Evolutionary conservation across 2,888 invertebrate genomes (phyloP).

Genomic region (Ceramica pisi): DNA sequence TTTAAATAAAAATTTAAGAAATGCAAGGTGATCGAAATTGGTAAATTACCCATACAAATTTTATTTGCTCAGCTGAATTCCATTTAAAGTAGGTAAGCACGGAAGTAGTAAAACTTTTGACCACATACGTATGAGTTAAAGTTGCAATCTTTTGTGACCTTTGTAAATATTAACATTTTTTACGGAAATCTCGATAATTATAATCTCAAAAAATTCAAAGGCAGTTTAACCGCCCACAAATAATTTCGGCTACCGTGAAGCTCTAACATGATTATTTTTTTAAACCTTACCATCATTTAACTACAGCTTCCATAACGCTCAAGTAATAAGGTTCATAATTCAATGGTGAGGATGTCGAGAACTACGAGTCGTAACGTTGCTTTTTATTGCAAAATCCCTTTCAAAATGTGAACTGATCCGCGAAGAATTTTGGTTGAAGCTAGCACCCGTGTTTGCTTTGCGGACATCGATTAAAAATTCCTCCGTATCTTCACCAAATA

Average conservation of each 20-base stretch:
- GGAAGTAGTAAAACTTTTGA: slow-evolving; percentile 51
- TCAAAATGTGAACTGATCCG: slow-evolving; percentile 85
- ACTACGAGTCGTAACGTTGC: slow-evolving; percentile 58
- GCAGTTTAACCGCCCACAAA: slow-evolving; percentile 79
- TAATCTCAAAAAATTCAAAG: slow-evolving; percentile 71
- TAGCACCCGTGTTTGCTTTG: slow-evolving; percentile 85
- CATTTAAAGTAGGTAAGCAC: neutral
- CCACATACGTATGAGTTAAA: slow-evolving; percentile 44
- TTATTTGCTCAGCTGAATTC: slow-evolving; percentile 58
- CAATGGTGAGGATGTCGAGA: neutral
- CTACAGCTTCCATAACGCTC: slow-evolving; percentile 51
- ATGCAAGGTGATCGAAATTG: neutral
- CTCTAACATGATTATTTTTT: slow-evolving; percentile 85
- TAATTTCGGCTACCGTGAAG: slow-evolving; percentile 84
- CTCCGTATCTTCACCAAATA: slow-evolving; percentile 79
- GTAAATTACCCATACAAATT: neutral
- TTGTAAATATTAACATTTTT: slow-evolving; percentile 50
- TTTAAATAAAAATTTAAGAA: neutral
- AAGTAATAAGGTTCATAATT: slow-evolving; percentile 62
- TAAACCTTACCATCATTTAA: slow-evolving; percentile 53
- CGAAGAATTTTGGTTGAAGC: slow-evolving; percentile 83
- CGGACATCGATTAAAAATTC: slow-evolving; percentile 83
- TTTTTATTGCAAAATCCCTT: slow-evolving; percentile 77
- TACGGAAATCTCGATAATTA: slow-evolving; percentile 62
- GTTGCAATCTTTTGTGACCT: slow-evolving; percentile 51